A percentile compares a stretch with the other conserved stretches of the same genome.
These are phyloP conservation scores for Ylistrum balloti DNA, from an alignment of 1,140 invertebrate species.

Conservation along the genomic window DNA sequence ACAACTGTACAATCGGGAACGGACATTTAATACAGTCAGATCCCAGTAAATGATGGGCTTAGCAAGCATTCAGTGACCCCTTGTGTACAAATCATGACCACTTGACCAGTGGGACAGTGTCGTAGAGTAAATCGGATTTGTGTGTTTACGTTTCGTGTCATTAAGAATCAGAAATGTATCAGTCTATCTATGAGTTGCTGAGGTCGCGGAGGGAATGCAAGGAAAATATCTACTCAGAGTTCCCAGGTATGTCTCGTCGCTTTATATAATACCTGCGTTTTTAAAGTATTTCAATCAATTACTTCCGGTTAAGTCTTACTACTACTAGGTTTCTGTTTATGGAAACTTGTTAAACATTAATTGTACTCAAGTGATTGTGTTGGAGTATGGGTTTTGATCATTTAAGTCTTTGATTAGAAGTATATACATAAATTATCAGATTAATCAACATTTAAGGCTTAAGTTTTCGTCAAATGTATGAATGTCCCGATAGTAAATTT, in stretches of 20 bases:
- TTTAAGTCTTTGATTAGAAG: no score
- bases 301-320: no score
- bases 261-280: no score
- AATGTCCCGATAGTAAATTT: no score
- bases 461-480: no score
- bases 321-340: no score
- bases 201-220: constrained; percentile 2
- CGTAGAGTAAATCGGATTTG: constrained; percentile 9
- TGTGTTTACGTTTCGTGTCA: constrained; percentile 33
- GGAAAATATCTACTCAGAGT: neutral
- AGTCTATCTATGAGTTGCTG: neutral
- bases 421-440: no score
- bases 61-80: neutral
- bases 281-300: no score
- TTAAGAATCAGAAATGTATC: neutral
- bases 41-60: constrained; percentile 27
- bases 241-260: neutral
- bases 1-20: neutral
- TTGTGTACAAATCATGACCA: constrained; percentile 38
- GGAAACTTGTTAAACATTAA: neutral
- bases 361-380: no score
- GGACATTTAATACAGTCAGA: constrained; percentile 19
- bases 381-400: no score
- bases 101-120: neutral
- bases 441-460: no score